Evolutionary conservation across 2,888 invertebrate genomes (phyloP).

Genomic region (Thelaira solivaga): DNA sequence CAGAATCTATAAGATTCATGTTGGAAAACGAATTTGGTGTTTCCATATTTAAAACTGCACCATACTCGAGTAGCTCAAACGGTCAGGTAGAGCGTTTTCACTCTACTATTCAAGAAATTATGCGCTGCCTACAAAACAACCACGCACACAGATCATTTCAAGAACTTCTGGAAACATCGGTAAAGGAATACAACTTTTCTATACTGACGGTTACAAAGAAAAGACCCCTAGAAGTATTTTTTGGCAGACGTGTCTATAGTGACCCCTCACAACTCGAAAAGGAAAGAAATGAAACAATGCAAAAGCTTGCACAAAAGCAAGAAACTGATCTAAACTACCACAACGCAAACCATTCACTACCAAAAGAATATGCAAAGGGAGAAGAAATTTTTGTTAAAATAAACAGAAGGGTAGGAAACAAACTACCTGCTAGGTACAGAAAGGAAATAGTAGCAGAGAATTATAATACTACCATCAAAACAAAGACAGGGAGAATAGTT

Average conservation of each 20-base stretch:
- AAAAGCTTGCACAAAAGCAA: slow-evolving; percentile 9
- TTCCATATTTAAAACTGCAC: too few relatives aligned
- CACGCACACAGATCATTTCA: slow-evolving; percentile 3
- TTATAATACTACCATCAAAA: slow-evolving; percentile 1
- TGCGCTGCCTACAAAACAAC: neutral
- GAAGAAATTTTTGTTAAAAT: slow-evolving; percentile 18
- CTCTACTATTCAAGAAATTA: slow-evolving; percentile 1
- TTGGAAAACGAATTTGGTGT: too few relatives aligned
- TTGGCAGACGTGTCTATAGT: slow-evolving; percentile 1
- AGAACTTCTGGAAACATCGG: slow-evolving; percentile 14
- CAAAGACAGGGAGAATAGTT: neutral
- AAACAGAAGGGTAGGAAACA: slow-evolving; percentile 7
- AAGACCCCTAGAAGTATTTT: slow-evolving; percentile 14
- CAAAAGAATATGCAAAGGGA: slow-evolving; percentile 1
- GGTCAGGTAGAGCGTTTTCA: slow-evolving; percentile 8
- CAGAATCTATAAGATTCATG: slow-evolving; percentile 33
- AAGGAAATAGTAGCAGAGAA: slow-evolving; percentile 8
- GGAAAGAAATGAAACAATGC: neutral
- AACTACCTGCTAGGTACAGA: slow-evolving; percentile 24
- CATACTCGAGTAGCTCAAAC: too few relatives aligned
- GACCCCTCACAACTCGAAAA: neutral
- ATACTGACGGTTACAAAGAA: slow-evolving; percentile 13
- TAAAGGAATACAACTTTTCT: slow-evolving; percentile 14
- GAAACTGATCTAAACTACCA: neutral
- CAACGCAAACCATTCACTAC: too few relatives aligned